Evolutionary conservation across 2,888 invertebrate species (phyloP).

Genomic region (Allacma fusca): DNA sequence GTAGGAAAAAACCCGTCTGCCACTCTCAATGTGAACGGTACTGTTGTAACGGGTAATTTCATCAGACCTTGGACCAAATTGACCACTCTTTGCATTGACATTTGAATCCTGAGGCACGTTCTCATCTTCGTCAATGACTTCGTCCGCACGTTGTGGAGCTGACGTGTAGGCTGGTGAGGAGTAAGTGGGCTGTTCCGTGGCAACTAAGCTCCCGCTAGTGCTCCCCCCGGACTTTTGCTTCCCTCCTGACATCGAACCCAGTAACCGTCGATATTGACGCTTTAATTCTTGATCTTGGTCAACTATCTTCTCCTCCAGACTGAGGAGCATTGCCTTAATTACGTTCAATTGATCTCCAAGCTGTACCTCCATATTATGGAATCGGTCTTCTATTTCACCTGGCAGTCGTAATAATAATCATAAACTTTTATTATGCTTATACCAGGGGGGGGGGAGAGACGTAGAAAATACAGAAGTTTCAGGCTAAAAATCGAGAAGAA

Average conservation of each 20-base stretch:
- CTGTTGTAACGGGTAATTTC: slow-evolving; percentile 63
- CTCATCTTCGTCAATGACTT: slow-evolving; percentile 54
- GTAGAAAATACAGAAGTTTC: too few relatives aligned
- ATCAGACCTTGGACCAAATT: slow-evolving; percentile 62
- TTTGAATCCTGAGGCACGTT: slow-evolving; percentile 35
- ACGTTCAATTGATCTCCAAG: slow-evolving; percentile 62
- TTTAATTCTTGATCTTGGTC: slow-evolving; percentile 62
- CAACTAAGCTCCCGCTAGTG: not conserved
- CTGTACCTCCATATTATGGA: slow-evolving; percentile 62
- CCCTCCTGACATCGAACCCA: slow-evolving; percentile 44
- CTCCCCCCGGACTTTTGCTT: slow-evolving; percentile 42
- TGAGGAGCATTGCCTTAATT: slow-evolving; percentile 62
- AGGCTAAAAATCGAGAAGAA: too few relatives aligned
- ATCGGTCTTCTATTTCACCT: slow-evolving; percentile 63
- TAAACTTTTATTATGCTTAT: too few relatives aligned
- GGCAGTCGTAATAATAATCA: not conserved
- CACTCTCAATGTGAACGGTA: slow-evolving; percentile 62
- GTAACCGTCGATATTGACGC: slow-evolving; percentile 54
- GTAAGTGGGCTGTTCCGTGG: not conserved
- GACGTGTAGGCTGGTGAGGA: not conserved
- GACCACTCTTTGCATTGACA: slow-evolving; percentile 52
- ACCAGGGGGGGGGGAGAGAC: too few relatives aligned
- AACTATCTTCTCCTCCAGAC: slow-evolving; percentile 62
- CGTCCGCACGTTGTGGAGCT: not conserved
- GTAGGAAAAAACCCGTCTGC: slow-evolving; percentile 62